phyloP scores from a whole-genome alignment of 2,113 vertebrate genomes.

The Stegostoma tigrinum region DNA sequence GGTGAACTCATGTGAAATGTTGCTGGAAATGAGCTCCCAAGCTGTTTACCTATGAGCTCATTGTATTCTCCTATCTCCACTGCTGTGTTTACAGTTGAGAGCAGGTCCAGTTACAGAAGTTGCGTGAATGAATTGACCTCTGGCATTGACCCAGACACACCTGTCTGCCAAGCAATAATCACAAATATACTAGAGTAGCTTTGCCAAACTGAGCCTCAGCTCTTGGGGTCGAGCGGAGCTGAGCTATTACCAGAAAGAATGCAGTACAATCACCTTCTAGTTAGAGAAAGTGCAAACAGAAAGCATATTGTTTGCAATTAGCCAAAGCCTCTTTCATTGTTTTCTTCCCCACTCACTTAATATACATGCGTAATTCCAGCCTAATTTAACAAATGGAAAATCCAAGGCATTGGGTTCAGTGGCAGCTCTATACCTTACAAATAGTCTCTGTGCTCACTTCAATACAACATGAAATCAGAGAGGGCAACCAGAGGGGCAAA shows the following conservation, averaged over 20 bases:
- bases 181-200: background rate
- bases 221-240: background rate
- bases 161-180: constrained; percentile 10
- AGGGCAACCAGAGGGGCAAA: background rate
- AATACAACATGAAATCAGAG: background rate
- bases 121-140: constrained; percentile 30
- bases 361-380: background rate
- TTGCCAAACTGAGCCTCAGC: background rate
- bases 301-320: background rate
- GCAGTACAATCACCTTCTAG: background rate
- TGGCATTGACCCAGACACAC: constrained; percentile 19
- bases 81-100: constrained; percentile 16
- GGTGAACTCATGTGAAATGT: constrained; percentile 4
- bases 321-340: too few species aligned
- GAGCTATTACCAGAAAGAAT: constrained; percentile 24
- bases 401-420: background rate
- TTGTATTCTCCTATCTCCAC: constrained; percentile 32
- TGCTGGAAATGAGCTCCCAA: background rate
- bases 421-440: background rate
- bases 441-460: too few species aligned
- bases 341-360: background rate
- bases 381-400: background rate
- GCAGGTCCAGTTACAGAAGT: constrained; percentile 30
- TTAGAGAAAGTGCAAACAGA: background rate
- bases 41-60: constrained; percentile 34